Conservation (phyloP, 37 sponge, comb jelly and placozoan species). For the Trichoplax adhaerens region DNA sequence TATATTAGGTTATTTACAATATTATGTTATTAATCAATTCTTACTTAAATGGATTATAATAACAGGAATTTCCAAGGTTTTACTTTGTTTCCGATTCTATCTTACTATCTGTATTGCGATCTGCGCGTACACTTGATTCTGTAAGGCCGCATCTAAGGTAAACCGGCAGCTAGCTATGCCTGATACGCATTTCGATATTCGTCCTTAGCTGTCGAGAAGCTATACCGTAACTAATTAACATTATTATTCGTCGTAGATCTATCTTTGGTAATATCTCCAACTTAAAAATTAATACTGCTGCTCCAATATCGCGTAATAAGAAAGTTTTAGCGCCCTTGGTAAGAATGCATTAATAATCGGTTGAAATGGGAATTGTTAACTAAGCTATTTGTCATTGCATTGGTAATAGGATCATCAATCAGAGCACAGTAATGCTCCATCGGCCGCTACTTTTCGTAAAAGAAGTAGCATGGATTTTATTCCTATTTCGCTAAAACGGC, state of each 20-base stretch:
- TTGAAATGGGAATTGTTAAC: too few species aligned
- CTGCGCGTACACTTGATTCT: slow-evolving; percentile 20
- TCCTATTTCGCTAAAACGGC: too few species aligned
- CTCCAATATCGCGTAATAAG: background rate
- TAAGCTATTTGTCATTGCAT: too few species aligned
- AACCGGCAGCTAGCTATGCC: too few species aligned
- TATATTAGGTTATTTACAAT: background rate
- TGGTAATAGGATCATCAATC: too few species aligned
- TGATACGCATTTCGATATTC: too few species aligned
- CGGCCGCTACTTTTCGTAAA: too few species aligned
- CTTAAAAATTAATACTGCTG: slow-evolving; percentile 1
- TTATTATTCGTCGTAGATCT: background rate
- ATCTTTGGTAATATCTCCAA: slow-evolving; percentile 10
- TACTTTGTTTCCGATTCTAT: slow-evolving; percentile 47
- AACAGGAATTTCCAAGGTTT: slow-evolving; percentile 28
- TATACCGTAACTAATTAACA: background rate
- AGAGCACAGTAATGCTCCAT: too few species aligned
- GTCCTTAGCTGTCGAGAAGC: too few species aligned
- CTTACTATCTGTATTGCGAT: slow-evolving; percentile 46
- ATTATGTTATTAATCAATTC: background rate
- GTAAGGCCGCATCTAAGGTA: slow-evolving; percentile 36
- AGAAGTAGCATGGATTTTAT: too few species aligned
- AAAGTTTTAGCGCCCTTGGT: too few species aligned
- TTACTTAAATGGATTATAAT: background rate
- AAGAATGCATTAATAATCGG: too few species aligned